Conservation (phyloP, 2,113 vertebrate species). For the Setophaga coronata region DNA sequence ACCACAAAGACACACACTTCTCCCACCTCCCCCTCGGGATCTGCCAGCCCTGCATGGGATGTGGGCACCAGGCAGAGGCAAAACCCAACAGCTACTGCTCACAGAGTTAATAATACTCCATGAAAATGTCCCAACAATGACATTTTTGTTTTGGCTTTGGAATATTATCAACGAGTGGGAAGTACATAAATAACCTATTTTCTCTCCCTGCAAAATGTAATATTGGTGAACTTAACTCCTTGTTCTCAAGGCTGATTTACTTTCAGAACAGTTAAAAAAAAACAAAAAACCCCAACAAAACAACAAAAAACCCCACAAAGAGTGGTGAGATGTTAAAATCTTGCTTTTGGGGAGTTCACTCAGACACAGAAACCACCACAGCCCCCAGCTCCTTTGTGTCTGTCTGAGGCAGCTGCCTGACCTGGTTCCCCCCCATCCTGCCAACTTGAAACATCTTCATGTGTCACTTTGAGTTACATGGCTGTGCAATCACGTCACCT, state of each 20-base stretch:
- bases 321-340: background rate
- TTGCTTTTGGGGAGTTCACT: background rate
- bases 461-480: background rate
- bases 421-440: background rate
- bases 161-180: background rate
- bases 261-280: background rate
- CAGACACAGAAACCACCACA: background rate
- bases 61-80: background rate
- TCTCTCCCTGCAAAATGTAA: background rate
- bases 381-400: background rate
- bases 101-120: background rate
- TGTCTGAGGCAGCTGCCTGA: background rate
- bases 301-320: fast-evolving
- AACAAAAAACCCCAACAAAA: no score
- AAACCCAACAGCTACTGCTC: background rate
- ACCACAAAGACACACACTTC: background rate
- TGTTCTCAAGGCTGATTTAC: background rate
- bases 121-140: background rate
- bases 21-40: background rate
- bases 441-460: background rate
- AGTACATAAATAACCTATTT: conserved; percentile 2
- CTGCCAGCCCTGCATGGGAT: background rate
- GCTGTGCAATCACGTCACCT: background rate
- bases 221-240: background rate
- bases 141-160: background rate